Percentiles rank a stretch among this genome's conserved stretches.
Evolutionary conservation across 2,888 invertebrate species (phyloP).

Genomic region (Aspidiotus rigidus): DNA sequence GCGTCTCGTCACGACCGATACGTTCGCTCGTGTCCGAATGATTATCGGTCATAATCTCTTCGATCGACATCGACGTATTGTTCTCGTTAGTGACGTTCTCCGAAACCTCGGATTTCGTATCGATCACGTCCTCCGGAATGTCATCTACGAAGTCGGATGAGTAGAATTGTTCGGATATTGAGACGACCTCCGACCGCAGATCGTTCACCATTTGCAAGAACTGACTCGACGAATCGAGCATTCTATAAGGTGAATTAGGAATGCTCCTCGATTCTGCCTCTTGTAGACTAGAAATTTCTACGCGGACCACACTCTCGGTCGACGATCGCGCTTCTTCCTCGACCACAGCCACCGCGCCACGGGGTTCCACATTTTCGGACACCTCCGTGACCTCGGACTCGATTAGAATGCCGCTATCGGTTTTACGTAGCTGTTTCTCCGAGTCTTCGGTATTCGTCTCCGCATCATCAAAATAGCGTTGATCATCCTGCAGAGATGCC

Average conservation of each 20-base stretch:
- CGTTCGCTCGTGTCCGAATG: conserved; percentile 9
- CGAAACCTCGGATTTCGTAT: conserved; percentile 19
- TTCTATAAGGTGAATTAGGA: background rate
- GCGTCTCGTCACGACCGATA: background rate
- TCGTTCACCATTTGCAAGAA: conserved; percentile 16
- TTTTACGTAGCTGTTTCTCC: conserved; percentile 22
- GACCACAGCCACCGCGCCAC: background rate
- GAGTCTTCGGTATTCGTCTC: conserved; percentile 28
- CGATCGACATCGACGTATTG: conserved; percentile 20
- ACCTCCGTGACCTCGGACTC: conserved; percentile 24
- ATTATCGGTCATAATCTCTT: conserved; percentile 15
- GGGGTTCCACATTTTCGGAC: conserved; percentile 17
- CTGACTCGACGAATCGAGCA: background rate
- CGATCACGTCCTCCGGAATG: conserved; percentile 15
- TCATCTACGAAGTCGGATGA: conserved; percentile 27
- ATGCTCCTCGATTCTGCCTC: background rate
- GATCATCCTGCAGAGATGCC: background rate
- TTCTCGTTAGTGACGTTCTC: conserved; percentile 15
- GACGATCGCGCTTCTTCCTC: background rate
- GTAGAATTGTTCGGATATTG: conserved; percentile 24
- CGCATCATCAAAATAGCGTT: conserved; percentile 3
- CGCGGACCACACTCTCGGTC: conserved; percentile 1
- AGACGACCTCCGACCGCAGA: conserved; percentile 18
- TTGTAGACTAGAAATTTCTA: background rate
- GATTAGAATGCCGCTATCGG: conserved; percentile 25